Conservation (phyloP, 2,888 invertebrate species). For the Drosophila longiperda region DNA sequence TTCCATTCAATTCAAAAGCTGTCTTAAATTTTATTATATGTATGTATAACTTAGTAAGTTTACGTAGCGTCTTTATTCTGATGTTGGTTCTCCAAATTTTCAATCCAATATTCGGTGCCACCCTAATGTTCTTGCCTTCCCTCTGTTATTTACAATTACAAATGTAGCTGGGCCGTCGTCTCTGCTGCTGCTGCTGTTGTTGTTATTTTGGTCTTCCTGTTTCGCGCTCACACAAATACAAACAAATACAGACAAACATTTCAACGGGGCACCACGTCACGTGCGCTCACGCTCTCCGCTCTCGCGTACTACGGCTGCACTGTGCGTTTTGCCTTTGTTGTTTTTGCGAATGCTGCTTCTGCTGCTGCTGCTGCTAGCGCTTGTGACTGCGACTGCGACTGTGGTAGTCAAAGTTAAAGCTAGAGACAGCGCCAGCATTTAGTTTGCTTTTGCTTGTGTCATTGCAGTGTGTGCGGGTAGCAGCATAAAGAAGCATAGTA, state of each 20-base stretch:
- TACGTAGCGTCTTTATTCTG: neutral
- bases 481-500: constrained; percentile 52
- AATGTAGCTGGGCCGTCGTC: constrained; percentile 24
- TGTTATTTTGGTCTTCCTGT: constrained; percentile 70
- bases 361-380: constrained; percentile 33
- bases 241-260: constrained; percentile 43
- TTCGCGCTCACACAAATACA: constrained; percentile 59
- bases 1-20: neutral
- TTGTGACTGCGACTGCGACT: constrained; percentile 39
- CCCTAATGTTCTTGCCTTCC: constrained; percentile 54
- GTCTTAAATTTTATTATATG: neutral
- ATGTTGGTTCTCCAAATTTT: constrained; percentile 28
- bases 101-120: constrained; percentile 39
- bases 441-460: constrained; percentile 78
- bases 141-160: constrained; percentile 62
- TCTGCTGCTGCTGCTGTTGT: constrained; percentile 39
- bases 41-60: neutral
- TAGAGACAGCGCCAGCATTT: constrained; percentile 65
- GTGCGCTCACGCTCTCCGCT: constrained; percentile 61
- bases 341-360: constrained; percentile 63
- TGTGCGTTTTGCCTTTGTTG: constrained; percentile 56
- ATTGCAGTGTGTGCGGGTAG: constrained; percentile 78
- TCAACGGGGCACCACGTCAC: constrained; percentile 53
- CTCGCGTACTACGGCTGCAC: constrained; percentile 49
- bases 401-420: constrained; percentile 54